Evolutionary conservation across 2,113 vertebrate species (phyloP).

Genomic region (Podiceps cristatus): DNA sequence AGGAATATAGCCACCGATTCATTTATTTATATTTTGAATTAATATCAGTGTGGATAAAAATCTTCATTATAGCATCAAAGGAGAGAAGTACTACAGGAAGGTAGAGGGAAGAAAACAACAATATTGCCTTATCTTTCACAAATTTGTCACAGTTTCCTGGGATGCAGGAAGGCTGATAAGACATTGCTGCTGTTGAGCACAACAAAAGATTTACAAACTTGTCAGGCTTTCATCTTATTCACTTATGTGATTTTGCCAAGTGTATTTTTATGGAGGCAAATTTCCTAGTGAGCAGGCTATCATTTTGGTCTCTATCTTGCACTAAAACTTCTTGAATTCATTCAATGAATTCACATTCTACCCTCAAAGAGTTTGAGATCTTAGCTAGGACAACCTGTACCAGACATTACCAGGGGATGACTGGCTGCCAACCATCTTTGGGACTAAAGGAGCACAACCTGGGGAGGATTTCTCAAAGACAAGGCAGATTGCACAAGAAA

Average conservation of each 20-base stretch:
- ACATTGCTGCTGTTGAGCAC: not conserved
- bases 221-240: not conserved
- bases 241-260: not conserved
- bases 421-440: not conserved
- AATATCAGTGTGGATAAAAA: not conserved
- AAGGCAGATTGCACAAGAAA: not conserved
- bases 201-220: not conserved
- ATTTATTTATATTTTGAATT: slow-evolving; percentile 17
- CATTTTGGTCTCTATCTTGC: not conserved
- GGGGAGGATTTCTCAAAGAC: not conserved
- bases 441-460: not conserved
- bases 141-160: slow-evolving; percentile 10
- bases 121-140: not conserved
- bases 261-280: not conserved
- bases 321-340: not conserved
- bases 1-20: not conserved
- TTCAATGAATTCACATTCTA: not conserved
- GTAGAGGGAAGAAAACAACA: not conserved
- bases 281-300: not conserved
- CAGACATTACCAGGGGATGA: not conserved
- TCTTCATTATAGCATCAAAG: slow-evolving; percentile 28
- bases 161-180: not conserved
- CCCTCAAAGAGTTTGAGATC: not conserved
- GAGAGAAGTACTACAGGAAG: not conserved
- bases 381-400: not conserved